A percentile compares a stretch with the other conserved stretches of the same genome.
Evolutionary conservation across 2,888 invertebrate genomes (phyloP).

Genomic region (Ceramica pisi): DNA sequence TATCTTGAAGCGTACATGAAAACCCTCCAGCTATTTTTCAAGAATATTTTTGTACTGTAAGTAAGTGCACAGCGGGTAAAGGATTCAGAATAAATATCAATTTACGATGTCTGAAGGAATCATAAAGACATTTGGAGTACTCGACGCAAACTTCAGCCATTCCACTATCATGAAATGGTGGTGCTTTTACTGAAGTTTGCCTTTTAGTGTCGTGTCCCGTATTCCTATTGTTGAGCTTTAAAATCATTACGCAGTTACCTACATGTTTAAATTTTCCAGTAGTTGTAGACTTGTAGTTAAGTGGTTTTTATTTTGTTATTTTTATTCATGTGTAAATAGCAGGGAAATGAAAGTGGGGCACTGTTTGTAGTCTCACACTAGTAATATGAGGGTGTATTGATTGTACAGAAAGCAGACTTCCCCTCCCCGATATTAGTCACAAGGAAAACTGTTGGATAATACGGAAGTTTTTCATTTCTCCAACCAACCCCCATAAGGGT

Average conservation of each 20-base stretch:
- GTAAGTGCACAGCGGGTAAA: constrained; percentile 54
- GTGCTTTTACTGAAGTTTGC: constrained; percentile 57
- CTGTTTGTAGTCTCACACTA: constrained; percentile 6
- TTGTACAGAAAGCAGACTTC: neutral
- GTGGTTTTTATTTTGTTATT: constrained; percentile 11
- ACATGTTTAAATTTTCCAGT: constrained; percentile 3
- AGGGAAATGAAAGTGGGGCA: constrained; percentile 10
- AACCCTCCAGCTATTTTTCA: constrained; percentile 43
- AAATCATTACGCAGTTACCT: constrained; percentile 46
- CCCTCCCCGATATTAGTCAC: neutral
- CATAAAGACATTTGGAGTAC: constrained; percentile 80
- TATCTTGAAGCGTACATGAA: constrained; percentile 37
- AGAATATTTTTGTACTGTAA: constrained; percentile 53
- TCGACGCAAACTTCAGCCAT: constrained; percentile 72
- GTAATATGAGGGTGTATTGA: constrained; percentile 2
- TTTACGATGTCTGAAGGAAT: constrained; percentile 77
- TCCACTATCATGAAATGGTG: constrained; percentile 53
- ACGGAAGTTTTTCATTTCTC: neutral
- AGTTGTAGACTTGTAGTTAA: constrained; percentile 4
- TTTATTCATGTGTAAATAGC: constrained; percentile 7
- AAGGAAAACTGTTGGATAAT: neutral
- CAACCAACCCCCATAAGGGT: no score
- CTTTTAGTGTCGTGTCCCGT: constrained; percentile 39
- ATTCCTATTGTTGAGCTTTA: constrained; percentile 49
- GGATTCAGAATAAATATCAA: constrained; percentile 80